Evolutionary conservation across 2,888 invertebrate genomes (phyloP).

Genomic region (Molanna angustata): DNA sequence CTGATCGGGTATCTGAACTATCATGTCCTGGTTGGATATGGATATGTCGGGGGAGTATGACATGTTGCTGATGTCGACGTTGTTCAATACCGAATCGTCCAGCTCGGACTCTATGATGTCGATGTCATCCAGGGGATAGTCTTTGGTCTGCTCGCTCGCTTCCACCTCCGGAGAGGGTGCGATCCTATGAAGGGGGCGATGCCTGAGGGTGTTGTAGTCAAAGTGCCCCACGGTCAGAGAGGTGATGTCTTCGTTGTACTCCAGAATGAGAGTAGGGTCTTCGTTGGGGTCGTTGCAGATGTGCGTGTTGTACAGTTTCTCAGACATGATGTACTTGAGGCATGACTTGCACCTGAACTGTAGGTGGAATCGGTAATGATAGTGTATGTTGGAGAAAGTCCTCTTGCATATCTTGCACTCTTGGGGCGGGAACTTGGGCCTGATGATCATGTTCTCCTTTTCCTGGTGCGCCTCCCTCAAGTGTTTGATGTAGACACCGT

Average conservation of each 20-base stretch:
- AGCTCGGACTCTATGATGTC: slow-evolving; percentile 22
- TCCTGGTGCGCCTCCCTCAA: slow-evolving; percentile 47
- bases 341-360: slow-evolving; percentile 55
- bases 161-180: not conserved
- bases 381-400: slow-evolving; percentile 58
- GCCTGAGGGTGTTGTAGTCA: slow-evolving; percentile 19
- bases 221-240: slow-evolving; percentile 36
- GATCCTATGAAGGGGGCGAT: slow-evolving; percentile 7
- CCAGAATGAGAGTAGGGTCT: slow-evolving; percentile 47
- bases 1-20: slow-evolving; percentile 19
- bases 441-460: slow-evolving; percentile 47
- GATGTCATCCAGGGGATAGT: slow-evolving; percentile 9
- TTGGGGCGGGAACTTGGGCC: slow-evolving; percentile 49
- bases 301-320: slow-evolving; percentile 43
- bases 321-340: slow-evolving; percentile 48
- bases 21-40: slow-evolving; percentile 15
- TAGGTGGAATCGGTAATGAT: slow-evolving; percentile 59
- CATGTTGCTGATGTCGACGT: slow-evolving; percentile 11
- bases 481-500: slow-evolving; percentile 50
- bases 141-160: not conserved
- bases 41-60: slow-evolving; percentile 15
- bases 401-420: slow-evolving; percentile 60
- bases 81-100: slow-evolving; percentile 12
- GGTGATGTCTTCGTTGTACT: slow-evolving; percentile 42
- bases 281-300: slow-evolving; percentile 44